These are phyloP conservation scores for Muntiacus muntjak DNA, from an alignment of 2,113 vertebrate genomes.

Conservation along the genomic window DNA sequence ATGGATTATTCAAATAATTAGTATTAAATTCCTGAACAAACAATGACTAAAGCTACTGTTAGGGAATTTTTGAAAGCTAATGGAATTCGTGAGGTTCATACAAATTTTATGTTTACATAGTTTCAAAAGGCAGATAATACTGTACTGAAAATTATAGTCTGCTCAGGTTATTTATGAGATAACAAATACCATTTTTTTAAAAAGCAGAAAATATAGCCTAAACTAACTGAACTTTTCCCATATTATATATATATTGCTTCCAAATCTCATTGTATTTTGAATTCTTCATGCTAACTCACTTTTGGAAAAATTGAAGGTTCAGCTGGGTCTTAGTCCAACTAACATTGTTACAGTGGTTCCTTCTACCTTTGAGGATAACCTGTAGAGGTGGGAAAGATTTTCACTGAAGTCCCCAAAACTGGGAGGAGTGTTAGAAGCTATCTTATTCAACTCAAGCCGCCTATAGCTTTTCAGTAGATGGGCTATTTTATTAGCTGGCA, in stretches of 20 bases:
- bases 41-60: conserved; percentile 8
- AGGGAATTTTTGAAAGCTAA: background rate
- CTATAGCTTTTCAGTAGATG: background rate
- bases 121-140: conserved; percentile 25
- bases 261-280: background rate
- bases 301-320: background rate
- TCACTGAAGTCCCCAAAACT: conserved; percentile 1
- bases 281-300: background rate
- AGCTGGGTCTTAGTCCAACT: background rate
- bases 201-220: background rate
- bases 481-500: background rate
- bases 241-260: background rate
- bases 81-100: background rate
- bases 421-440: background rate
- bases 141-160: background rate
- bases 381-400: background rate
- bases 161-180: background rate
- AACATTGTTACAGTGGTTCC: background rate
- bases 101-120: background rate
- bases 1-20: background rate
- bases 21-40: background rate
- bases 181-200: background rate
- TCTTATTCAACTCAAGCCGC: background rate
- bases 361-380: conserved; percentile 7
- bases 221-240: background rate